A percentile compares a stretch with the other conserved stretches of the same genome.
Conservation (phyloP, 2,797 vertebrate genomes). For the Coilia nasus region DNA sequence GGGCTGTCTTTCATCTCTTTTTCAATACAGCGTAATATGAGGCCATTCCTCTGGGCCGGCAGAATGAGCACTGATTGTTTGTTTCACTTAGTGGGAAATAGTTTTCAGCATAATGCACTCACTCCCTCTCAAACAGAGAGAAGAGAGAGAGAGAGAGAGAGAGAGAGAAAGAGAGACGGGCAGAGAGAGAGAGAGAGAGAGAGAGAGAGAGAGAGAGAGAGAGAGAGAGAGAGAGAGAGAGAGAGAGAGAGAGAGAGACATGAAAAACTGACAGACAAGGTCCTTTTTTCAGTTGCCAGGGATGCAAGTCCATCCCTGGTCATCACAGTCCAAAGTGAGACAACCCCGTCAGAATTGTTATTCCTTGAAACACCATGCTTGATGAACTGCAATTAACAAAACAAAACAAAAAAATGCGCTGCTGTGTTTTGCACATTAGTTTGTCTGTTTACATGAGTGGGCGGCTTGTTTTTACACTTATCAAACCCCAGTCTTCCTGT, state of each 20-base stretch:
- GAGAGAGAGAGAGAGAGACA: not conserved
- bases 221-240: not conserved
- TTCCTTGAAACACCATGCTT: not conserved
- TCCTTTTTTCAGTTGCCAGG: not conserved
- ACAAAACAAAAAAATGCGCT: not conserved
- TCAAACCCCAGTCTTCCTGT: not conserved
- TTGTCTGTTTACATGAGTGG: not conserved
- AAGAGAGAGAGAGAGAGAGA: not conserved
- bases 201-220: not conserved
- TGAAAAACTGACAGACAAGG: not conserved
- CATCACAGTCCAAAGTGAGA: not conserved
- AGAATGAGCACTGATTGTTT: slow-evolving; percentile 70
- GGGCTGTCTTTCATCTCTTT: slow-evolving; percentile 71
- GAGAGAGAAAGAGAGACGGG: no score
- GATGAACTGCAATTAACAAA: slow-evolving; percentile 3
- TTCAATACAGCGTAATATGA: slow-evolving; percentile 67
- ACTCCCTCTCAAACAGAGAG: slow-evolving; percentile 35
- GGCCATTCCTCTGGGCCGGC: slow-evolving; percentile 62
- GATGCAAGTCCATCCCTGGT: not conserved
- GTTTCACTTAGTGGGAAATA: slow-evolving; percentile 67
- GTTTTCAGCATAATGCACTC: slow-evolving; percentile 49
- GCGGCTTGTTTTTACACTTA: not conserved
- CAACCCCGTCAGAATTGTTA: not conserved
- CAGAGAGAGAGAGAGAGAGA: no score
- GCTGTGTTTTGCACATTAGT: not conserved